phyloP scores from a whole-genome alignment of 2,797 vertebrate species.

The Nyctalus aviator region DNA sequence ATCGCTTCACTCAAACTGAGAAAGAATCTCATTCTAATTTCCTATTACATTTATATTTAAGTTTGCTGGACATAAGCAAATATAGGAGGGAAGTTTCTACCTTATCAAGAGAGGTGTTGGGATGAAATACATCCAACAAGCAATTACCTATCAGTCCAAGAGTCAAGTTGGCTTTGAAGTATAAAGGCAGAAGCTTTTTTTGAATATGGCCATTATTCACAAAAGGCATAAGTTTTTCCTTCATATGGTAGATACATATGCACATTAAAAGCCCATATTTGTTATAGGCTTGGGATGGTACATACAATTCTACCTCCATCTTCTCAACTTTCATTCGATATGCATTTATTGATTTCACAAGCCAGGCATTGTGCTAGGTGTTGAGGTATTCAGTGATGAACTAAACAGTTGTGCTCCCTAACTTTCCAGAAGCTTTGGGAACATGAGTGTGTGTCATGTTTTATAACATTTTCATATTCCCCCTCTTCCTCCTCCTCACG shows the following conservation, averaged over 20 bases:
- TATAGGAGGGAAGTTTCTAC: not conserved
- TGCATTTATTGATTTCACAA: not conserved
- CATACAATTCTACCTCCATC: not conserved
- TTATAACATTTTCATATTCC: not conserved
- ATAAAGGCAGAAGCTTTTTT: constrained; percentile 28
- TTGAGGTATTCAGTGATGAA: not conserved
- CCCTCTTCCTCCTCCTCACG: not conserved
- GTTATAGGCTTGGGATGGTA: not conserved
- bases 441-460: not conserved
- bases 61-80: not conserved
- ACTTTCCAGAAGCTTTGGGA: not conserved
- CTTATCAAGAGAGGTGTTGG: not conserved
- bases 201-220: not conserved
- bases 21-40: not conserved
- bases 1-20: not conserved
- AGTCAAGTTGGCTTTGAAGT: constrained; percentile 16
- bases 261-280: not conserved
- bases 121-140: not conserved
- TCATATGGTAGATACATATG: not conserved
- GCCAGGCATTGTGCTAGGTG: not conserved
- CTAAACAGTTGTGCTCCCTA: not conserved
- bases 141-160: not conserved
- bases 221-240: not conserved
- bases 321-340: constrained; percentile 16
- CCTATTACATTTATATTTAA: not conserved